A percentile compares a stretch with the other conserved stretches of the same genome.
phyloP scores from a whole-genome alignment of 2,113 vertebrate genomes.

The Gymnorhina tibicen region DNA sequence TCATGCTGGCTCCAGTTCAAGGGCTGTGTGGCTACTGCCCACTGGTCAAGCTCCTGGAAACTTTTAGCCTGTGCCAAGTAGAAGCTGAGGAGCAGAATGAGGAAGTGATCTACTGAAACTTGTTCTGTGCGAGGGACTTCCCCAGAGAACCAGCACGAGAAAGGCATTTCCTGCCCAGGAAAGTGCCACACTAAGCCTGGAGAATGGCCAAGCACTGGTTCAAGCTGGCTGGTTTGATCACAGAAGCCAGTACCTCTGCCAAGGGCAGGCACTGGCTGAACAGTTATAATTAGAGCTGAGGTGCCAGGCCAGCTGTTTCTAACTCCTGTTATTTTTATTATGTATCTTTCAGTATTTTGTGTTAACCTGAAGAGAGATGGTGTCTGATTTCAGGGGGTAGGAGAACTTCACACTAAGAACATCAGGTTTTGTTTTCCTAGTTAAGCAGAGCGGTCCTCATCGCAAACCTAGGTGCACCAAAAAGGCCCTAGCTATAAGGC shows the following conservation, averaged over 20 bases:
- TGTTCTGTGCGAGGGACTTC: neutral
- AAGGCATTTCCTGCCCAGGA: neutral
- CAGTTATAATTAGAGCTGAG: neutral
- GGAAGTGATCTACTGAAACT: neutral
- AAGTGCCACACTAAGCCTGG: neutral
- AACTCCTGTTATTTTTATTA: neutral
- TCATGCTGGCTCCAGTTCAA: neutral
- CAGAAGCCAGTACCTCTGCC: neutral
- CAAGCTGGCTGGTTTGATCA: neutral
- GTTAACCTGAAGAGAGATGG: neutral
- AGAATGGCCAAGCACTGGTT: neutral
- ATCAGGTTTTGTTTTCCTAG: neutral
- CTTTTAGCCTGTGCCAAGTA: neutral
- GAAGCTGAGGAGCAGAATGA: neutral
- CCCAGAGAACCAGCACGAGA: neutral
- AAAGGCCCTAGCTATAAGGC: neutral
- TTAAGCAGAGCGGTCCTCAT: neutral
- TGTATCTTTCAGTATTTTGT: neutral
- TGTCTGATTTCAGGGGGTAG: neutral
- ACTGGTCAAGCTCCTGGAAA: neutral
- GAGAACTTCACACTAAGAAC: neutral
- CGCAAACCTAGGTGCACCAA: neutral
- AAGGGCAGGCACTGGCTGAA: neutral
- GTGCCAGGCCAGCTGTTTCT: neutral
- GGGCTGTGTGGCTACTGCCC: neutral